Conservation (phyloP, 92 coral and sea anemone genomes). For the Porites cylindrica region DNA sequence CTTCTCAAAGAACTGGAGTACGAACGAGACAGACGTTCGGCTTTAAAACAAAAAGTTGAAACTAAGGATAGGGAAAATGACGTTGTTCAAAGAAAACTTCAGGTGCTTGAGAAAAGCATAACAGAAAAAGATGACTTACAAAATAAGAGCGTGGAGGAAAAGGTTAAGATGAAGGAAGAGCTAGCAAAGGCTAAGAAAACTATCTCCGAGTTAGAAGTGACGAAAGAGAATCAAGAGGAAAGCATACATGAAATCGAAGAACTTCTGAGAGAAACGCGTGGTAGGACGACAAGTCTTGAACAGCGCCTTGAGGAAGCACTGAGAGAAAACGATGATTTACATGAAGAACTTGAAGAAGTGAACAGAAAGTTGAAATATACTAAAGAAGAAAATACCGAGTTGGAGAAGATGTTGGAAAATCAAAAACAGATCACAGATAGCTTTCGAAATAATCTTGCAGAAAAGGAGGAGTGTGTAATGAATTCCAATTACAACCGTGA, state of each 20-base stretch:
- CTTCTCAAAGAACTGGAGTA: conserved; percentile 71
- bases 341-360: conserved; percentile 79
- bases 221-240: conserved; percentile 73
- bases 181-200: conserved; percentile 61
- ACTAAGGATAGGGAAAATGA: conserved; percentile 73
- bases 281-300: conserved; percentile 59
- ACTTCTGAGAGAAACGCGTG: conserved; percentile 65
- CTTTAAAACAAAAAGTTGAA: conserved; percentile 68
- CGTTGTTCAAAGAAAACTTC: conserved; percentile 64
- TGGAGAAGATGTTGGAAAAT: conserved; percentile 82
- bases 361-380: conserved; percentile 62
- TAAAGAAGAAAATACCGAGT: conserved; percentile 75
- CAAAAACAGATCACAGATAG: conserved; percentile 86
- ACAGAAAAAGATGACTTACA: conserved; percentile 76
- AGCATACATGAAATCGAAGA: conserved; percentile 74
- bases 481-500: conserved; percentile 72
- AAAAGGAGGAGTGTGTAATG: conserved; percentile 75
- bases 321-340: conserved; percentile 64
- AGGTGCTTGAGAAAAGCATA: conserved; percentile 56
- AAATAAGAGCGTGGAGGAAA: conserved; percentile 61
- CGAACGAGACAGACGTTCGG: conserved; percentile 67
- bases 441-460: conserved; percentile 64
- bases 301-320: conserved; percentile 67
- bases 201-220: conserved; percentile 70
- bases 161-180: conserved; percentile 77